Base-by-base conservation (phyloP, 2,888 invertebrate species). In the Ochropleura leucogaster region DNA sequence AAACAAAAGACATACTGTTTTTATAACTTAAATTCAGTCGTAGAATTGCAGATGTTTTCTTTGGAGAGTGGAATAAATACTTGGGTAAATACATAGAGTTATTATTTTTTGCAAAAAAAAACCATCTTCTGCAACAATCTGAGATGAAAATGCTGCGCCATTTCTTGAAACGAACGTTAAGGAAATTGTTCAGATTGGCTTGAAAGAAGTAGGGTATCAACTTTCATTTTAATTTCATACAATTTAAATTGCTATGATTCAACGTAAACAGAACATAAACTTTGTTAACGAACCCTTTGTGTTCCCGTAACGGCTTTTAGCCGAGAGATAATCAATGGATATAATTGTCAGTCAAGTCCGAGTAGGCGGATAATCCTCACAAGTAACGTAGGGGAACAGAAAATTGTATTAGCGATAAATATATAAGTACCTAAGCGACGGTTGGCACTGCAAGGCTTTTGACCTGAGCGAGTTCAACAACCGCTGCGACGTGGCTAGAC, bases 381-480 rank as follows among this genome's bases (percentile, higher is more conserved):
- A 77, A 79, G 77, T 78, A 81, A 78, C 47, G 73, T 70, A 71
- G 72, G 75, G 85, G 80, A 73, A 80, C 87, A 87, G 80, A 87
- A 89, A 89, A 85, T 78, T 79, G 76, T 85, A 87, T 88, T 88
- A 85, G 83, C 83, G 78, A 90, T 90, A 90, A 87, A 87, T 85
- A 85, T 55, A 46, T 46, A 46, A 83, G 69, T 82, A 79, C 53
- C 44, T 60, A 86, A 85, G 84, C 85, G 87, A 73, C 84, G 83
- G 83, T 89, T 85, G 79, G 91, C 90, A 88, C 79, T 89, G 87
- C 89, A 90, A 90, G 95, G 95, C 90, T 90, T 90, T 94, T 94
- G 95, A 95, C 95, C 95, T 90, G 90, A 67, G 75, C 74, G 91
- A 87, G 95, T 92, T 95, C 93, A 92, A 90, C 86, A 93, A 77